Base-by-base conservation (phyloP, 2,113 vertebrate genomes). In the Albula glossodonta region DNA sequence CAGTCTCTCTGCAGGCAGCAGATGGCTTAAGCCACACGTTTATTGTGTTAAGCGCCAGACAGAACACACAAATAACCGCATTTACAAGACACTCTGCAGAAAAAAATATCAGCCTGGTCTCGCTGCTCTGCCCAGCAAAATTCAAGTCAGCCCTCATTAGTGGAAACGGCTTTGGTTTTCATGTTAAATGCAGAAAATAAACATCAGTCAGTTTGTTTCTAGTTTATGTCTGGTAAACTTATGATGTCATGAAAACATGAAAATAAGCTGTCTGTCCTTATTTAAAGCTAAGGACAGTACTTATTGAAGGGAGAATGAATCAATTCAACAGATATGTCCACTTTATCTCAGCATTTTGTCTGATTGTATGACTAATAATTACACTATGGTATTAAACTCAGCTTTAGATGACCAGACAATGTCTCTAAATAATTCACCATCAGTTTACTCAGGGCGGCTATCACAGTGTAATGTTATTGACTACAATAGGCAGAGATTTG, bases 41-140 rank as follows among this genome's bases (percentile, higher is more conserved):
- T 85, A 86, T 86, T 88, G 79, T 83, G 52, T 87, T 60, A 83
- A 79, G 51, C 88, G 52, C 78, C 80, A 63, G 85, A 82, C 83
- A 85, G 80, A 79, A 79, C 63, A 74, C 78, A 85, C 52, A 78
- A 52, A 48, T 81, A 87, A 52, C n/a, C 22, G 22, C 51, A 57
- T 78, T 81, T 81, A 81, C 63, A 81, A 57, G 70, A 31, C 70
- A 9, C 70, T 3, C 70, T 1, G n/a, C 70, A 74, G 70, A 74
- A n/a, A 74, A 74, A 22, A 17, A n/a, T 17, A n/a, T 70, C n/a
- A 22, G 22, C 70, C n/a, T 74, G n/a, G n/a, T 31, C 22, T 5
- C n/a, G 1, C 31, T 74, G 3, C 70, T 74, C 70, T 6, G 70
- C 70, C 70, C 9, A 74, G 10, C 31, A 74, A 74, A 74, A n/a